phyloP scores from a whole-genome alignment of 2,797 vertebrate species.

The Emydoidea blandingii region DNA sequence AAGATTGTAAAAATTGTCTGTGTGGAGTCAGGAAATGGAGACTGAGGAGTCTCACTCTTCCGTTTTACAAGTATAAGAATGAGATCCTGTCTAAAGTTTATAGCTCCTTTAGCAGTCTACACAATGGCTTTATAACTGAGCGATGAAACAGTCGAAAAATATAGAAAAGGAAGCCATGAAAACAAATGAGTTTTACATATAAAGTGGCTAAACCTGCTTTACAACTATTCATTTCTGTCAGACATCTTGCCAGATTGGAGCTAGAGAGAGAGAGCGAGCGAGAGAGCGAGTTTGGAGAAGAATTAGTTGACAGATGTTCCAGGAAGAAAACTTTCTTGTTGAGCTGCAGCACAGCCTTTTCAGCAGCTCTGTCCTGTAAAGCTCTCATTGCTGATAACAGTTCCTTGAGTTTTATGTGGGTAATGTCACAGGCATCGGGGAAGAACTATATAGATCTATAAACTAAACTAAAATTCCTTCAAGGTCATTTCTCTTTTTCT shows the following conservation, averaged over 20 bases:
- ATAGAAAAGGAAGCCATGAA: neutral
- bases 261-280: neutral
- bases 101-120: neutral
- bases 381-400: neutral
- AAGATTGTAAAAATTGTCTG: neutral
- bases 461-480: neutral
- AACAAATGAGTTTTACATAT: fast-evolving
- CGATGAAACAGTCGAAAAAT: neutral
- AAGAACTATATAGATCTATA: neutral
- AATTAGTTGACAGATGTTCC: neutral
- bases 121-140: neutral
- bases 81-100: neutral
- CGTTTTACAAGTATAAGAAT: neutral
- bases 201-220: neutral
- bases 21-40: neutral
- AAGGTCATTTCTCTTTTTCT: neutral
- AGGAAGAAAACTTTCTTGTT: neutral
- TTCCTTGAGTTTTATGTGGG: neutral
- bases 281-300: neutral
- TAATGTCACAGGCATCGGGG: neutral
- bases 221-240: neutral
- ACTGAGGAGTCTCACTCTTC: neutral
- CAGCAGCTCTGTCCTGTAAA: neutral
- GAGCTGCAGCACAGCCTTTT: neutral
- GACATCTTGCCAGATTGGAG: neutral